Evolutionary conservation across 1,140 invertebrate genomes (phyloP), one percentile per base, ranked within the genome.

Genomic region (Lepidurus couesii): DNA sequence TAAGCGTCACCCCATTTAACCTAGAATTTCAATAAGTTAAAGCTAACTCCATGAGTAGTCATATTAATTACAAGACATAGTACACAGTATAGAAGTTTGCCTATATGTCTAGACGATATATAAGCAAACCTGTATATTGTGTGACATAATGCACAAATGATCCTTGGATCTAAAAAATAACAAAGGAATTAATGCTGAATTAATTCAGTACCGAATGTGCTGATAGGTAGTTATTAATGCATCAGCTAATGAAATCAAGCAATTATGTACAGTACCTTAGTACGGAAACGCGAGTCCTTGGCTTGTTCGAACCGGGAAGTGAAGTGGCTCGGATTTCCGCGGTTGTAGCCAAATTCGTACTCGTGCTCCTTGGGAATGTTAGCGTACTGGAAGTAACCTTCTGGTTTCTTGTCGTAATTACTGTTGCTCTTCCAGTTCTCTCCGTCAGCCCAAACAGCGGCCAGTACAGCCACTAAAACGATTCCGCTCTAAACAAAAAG

Each of bases 1-100:
- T 93, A 89, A 83, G 90, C 91, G 83, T 95, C 92, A 44, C 91
- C 92, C 94, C 94, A 96, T 83, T 92, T 90, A 53, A 94, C 91
- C 93, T 95, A 82, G 42, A 79, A 77, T 75, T 76, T 42, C 42
- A 11, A 78, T 26, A 21, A n/a, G 10, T 44, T 76, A 78, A 73
- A 44, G 74, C 34, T 8, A 24, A 21, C 34, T 34, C 2, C 34
- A 34, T 34, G 34, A 34, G 4, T 34, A 34, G 34, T 4, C 34
- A 34, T 34, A 34, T 34, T 34, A 34, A 34, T 34, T 34, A 34
- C 34, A 34, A 34, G 34, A 34, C 34, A 34, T 34, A 34, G 34
- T 4, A 34, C 34, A 34, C 34, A 34, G 34, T 34, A 34, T 34
- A 34, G 34, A 34, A 34, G 34, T 34, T 34, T 34, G 34, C 34